Conservation (phyloP, 2,888 invertebrate genomes). For the Tryphoninae sp. region DNA sequence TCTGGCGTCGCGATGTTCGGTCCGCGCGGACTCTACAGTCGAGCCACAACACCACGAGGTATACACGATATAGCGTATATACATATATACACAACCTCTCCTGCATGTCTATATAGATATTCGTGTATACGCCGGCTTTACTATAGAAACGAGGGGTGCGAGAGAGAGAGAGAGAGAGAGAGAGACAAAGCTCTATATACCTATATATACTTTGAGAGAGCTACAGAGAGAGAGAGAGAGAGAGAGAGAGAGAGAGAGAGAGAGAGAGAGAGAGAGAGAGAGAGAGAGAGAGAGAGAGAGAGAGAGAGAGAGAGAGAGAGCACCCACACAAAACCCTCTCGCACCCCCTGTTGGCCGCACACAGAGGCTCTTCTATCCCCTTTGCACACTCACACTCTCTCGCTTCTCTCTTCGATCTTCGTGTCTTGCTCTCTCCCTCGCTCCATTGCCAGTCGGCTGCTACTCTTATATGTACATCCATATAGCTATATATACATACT, state of each 20-base stretch:
- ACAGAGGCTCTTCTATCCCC: conserved; percentile 33
- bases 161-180: conserved; percentile 41
- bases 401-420: conserved; percentile 45
- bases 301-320: conserved; percentile 19
- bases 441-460: conserved; percentile 30
- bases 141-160: conserved; percentile 32
- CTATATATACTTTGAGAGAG: conserved; percentile 2
- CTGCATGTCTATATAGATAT: conserved; percentile 4
- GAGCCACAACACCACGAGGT: conserved; percentile 18
- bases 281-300: conserved; percentile 41
- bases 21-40: conserved; percentile 74
- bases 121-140: conserved; percentile 21
- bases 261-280: conserved; percentile 19
- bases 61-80: background rate
- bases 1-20: conserved; percentile 64
- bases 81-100: conserved; percentile 1
- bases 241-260: conserved; percentile 41
- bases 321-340: conserved; percentile 76
- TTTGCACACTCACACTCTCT: conserved; percentile 55
- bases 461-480: conserved; percentile 28
- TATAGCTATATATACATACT: conserved; percentile 27
- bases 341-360: conserved; percentile 50
- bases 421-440: conserved; percentile 53
- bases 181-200: conserved; percentile 20
- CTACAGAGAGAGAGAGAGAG: conserved; percentile 36